A percentile compares a stretch with the other conserved stretches of the same genome.
phyloP scores from a whole-genome alignment of 2,888 invertebrate species.

The Deilephila porcellus region DNA sequence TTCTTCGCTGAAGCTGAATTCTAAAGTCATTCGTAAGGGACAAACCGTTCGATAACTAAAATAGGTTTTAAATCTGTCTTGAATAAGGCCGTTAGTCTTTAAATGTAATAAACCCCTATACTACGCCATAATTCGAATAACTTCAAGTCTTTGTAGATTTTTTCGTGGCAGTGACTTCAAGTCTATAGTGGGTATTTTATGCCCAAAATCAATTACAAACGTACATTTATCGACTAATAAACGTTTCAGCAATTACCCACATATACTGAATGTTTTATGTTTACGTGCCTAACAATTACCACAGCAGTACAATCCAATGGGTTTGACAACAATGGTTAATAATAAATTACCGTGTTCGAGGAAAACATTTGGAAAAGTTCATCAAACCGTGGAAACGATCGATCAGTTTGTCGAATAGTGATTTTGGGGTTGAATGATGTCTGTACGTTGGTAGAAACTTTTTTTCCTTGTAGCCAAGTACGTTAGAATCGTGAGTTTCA shows the following conservation, averaged over 20 bases:
- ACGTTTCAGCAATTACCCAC: not conserved
- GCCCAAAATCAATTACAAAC: not conserved
- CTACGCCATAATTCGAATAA: no score
- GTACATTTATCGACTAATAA: not conserved
- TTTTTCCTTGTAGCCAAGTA: no score
- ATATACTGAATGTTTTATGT: not conserved
- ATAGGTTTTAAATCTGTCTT: no score
- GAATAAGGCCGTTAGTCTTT: no score
- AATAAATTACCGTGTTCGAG: constrained; percentile 21
- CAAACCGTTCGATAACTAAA: no score
- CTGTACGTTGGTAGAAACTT: no score
- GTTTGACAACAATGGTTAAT: constrained; percentile 17
- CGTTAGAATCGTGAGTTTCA: no score
- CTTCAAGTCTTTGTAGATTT: not conserved
- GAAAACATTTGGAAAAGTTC: constrained; percentile 21
- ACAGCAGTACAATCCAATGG: not conserved
- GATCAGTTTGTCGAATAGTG: not conserved
- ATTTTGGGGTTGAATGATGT: no score
- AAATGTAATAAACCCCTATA: no score
- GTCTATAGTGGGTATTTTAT: not conserved
- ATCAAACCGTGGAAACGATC: constrained; percentile 20
- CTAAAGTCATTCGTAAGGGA: no score
- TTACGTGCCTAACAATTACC: not conserved
- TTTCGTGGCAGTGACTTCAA: not conserved
- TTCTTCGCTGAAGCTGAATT: no score